Evolutionary conservation across 2,797 vertebrate genomes (phyloP), one percentile per base, ranked within the genome.

Genomic region (Pangasius macronema): DNA sequence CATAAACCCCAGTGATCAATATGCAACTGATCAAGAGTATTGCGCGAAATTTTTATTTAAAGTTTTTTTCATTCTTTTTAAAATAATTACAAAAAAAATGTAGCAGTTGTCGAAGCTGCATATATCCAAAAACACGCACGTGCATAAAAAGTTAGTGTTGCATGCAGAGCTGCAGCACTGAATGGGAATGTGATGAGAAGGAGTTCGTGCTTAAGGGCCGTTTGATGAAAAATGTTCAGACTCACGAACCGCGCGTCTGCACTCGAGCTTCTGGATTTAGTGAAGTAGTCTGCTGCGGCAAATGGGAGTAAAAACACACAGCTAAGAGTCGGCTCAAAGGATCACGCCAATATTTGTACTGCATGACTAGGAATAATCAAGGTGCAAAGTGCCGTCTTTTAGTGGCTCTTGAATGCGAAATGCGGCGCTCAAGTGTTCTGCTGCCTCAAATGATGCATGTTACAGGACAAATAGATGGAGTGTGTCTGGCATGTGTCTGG

Each of bases 331-430:
- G 95, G 95, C 96, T 97, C 97, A 95, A 96, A 95, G 97, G 97
- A 98, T 99, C 98, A 98, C 96, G 94, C 97, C 97, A 97, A 97
- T 99, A 99, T 99, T 99, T 99, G 98, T 95, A 96, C 97, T 98
- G 95, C 97, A 98, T 99, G 98, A 96, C 97, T 97, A 96, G 95
- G 97, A 99, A 99, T 99, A 99, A 97, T 97, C 95, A 97, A 96
- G 96, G 95, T 96, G 95, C 94, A 95, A 96, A 96, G 92, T 96
- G 95, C 93, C 91, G 92, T 94, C 95, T 96, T 85, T 94, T 93
- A 97, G 95, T 92, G 94, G 94, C 97, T 96, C 97, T 97, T 96
- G 94, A 96, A 96, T 96, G 95, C 93, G 95, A 95, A 96, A 96
- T 96, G 96, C 96, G 94, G 93, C 93, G 92, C 93, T 97, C 93